A percentile compares a stretch with the other conserved stretches of the same genome.
Conservation (phyloP, 2,113 vertebrate genomes). For the Orcinus orca region DNA sequence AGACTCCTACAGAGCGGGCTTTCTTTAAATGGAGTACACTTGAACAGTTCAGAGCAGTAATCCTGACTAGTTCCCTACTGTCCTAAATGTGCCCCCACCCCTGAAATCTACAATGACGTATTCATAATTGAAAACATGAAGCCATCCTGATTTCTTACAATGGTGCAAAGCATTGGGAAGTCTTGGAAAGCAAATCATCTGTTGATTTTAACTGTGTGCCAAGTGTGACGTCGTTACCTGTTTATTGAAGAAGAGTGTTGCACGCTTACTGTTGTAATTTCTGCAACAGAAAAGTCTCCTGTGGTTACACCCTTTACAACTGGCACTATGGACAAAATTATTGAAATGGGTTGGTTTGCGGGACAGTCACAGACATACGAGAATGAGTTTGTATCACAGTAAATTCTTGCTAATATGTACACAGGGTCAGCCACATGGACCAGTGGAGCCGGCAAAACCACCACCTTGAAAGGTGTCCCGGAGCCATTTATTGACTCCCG, state of each 20-base stretch:
- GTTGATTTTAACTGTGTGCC: slow-evolving; percentile 23
- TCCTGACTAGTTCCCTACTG: slow-evolving; percentile 34
- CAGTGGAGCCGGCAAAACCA: background rate
- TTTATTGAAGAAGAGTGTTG: background rate
- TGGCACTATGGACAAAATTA: background rate
- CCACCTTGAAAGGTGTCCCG: background rate
- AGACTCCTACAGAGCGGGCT: background rate
- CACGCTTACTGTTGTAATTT: background rate
- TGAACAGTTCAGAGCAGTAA: background rate
- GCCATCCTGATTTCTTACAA: background rate
- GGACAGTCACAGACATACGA: background rate
- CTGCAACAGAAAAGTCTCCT: background rate
- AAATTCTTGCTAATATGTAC: background rate
- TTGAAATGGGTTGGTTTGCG: background rate
- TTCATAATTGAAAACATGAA: background rate
- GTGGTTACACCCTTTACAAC: background rate
- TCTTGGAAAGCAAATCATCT: background rate
- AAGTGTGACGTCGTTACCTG: background rate
- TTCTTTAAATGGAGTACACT: background rate
- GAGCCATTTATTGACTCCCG: background rate
- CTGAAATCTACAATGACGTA: slow-evolving; percentile 39
- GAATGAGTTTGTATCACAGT: background rate
- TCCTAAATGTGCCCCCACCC: background rate
- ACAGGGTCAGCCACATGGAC: fast-evolving
- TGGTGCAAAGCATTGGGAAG: background rate